Evolutionary conservation across 2,113 vertebrate species (phyloP), one percentile per base, ranked within the genome.

Genomic region (Camarhynchus parvulus): DNA sequence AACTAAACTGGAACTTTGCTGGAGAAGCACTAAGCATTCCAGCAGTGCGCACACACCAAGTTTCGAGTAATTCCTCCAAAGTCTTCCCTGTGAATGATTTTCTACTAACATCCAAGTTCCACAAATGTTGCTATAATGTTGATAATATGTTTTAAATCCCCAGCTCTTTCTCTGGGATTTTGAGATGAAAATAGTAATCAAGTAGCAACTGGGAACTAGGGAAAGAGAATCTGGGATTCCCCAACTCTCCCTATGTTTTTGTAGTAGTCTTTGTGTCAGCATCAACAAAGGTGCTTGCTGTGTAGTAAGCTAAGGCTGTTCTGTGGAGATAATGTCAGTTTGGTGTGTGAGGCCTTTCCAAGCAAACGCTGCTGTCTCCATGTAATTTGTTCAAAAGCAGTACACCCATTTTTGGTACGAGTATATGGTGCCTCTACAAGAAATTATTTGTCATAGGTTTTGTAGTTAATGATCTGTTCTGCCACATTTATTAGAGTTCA

Each of bases 1-100:
- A 97, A 91, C 77, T 87, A 61, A 94, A 87, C 58, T 64, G 78
- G n/a, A 87, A 64, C 74, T 91, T 91, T 39, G 22, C 17, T 82
- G 77, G 73, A 94, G 80, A 82, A 79, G 22, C 64, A 37, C 56
- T 87, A 72, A 78, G 52, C 74, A 72, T 92, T 94, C 64, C 63
- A 91, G 37, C 49, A 78, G 53, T 79, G 52, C 39, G 46, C 28
- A 44, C n/a, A 73, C 66, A 68, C 52, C 2, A 2, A 73, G 14
- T 78, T 89, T 59, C 35, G 35, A 75, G 53, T 58, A 87, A 68
- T 68, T 89, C n/a, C 25, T 72, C 49, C 16, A 0, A 94, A 68
- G 18, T 89, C 49, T 89, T 89, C 61, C 12, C 17, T 82, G 31
- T 74, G 83, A 58, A 18, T 2, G 3, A 37, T 89, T 84, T 82